phyloP scores from a whole-genome alignment of 2,888 invertebrate species.

The Sphaerophoria rueppellii region DNA sequence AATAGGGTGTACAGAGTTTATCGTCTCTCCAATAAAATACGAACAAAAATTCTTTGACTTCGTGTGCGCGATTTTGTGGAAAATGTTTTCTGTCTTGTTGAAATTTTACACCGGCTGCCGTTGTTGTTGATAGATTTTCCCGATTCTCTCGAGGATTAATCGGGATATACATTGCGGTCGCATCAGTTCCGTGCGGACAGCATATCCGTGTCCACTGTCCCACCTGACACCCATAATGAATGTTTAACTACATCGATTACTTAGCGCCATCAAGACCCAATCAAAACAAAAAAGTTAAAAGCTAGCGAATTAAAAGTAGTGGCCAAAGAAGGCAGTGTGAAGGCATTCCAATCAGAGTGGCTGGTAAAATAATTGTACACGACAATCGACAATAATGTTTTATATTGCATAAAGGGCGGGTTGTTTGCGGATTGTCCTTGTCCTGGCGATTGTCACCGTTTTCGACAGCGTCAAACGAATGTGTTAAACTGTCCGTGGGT shows the following conservation, averaged over 20 bases:
- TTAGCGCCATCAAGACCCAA: conserved; percentile 50
- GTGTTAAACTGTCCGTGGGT: conserved; percentile 32
- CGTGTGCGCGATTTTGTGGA: conserved; percentile 45
- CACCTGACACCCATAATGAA: conserved; percentile 45
- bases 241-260: conserved; percentile 53
- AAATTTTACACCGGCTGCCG: conserved; percentile 44
- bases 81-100: conserved; percentile 12
- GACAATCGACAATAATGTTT: neutral
- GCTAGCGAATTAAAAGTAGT: neutral
- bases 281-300: conserved; percentile 33
- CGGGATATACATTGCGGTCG: conserved; percentile 48
- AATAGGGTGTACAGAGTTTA: conserved; percentile 44
- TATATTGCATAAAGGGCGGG: conserved; percentile 41
- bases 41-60: conserved; percentile 11
- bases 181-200: conserved; percentile 27
- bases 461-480: conserved; percentile 44
- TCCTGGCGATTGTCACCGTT: conserved; percentile 36
- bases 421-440: neutral
- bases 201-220: conserved; percentile 13
- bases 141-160: conserved; percentile 50
- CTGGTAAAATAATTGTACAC: conserved; percentile 39
- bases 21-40: conserved; percentile 25
- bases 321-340: neutral
- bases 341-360: conserved; percentile 39
- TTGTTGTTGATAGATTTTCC: conserved; percentile 6